phyloP scores from a whole-genome alignment of 2,888 invertebrate genomes.

The Oxytorus armatus region DNA sequence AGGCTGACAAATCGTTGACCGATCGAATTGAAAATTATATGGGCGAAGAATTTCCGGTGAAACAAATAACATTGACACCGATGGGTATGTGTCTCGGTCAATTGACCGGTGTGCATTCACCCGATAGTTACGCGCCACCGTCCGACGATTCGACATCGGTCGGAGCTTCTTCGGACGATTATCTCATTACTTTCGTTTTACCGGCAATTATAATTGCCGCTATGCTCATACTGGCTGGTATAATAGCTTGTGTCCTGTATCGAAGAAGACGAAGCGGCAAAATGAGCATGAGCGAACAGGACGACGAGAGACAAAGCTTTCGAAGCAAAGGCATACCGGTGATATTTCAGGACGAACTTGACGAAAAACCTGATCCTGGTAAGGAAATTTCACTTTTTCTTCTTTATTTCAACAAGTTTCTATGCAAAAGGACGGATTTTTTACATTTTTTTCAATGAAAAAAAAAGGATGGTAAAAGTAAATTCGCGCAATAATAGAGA shows the following conservation, averaged over 20 bases:
- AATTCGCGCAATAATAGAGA: too few species aligned
- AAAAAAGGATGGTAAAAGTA: too few species aligned
- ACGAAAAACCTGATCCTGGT: conserved; percentile 94
- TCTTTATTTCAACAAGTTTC: conserved; percentile 4
- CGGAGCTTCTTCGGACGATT: conserved; percentile 87
- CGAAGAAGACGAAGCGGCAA: conserved; percentile 93
- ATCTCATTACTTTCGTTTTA: conserved; percentile 93
- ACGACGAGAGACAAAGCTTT: conserved; percentile 93
- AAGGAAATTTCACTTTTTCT: conserved; percentile 10
- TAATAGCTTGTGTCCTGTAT: conserved; percentile 95
- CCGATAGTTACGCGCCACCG: conserved; percentile 77
- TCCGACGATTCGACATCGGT: conserved; percentile 82
- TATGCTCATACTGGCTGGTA: conserved; percentile 94
- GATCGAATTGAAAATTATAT: conserved; percentile 88
- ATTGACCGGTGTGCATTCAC: conserved; percentile 82
- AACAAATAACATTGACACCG: conserved; percentile 85
- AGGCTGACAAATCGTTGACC: conserved; percentile 87
- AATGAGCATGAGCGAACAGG: conserved; percentile 92
- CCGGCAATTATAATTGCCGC: conserved; percentile 95
- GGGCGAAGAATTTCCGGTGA: conserved; percentile 90
- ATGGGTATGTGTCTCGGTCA: conserved; percentile 86
- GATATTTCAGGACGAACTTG: conserved; percentile 98
- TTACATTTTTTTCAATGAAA: too few species aligned
- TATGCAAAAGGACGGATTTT: too few species aligned
- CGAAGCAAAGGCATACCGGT: conserved; percentile 95